A percentile compares a stretch with the other conserved stretches of the same genome.
Evolutionary conservation across 2,113 vertebrate genomes (phyloP).

Genomic region (Poeciliopsis prolifica): DNA sequence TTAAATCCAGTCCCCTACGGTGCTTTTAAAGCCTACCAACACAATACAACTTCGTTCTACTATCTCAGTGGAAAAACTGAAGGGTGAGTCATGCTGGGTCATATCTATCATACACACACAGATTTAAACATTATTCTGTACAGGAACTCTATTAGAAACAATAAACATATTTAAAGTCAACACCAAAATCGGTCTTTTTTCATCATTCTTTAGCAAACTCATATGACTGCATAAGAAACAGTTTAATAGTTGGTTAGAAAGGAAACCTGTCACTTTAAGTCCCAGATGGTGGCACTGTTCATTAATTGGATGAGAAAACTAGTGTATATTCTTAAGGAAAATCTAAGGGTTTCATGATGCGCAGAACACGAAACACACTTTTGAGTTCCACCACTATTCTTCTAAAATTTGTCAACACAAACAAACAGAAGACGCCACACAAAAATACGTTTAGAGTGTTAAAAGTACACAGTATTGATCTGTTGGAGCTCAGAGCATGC

Average conservation of each 20-base stretch:
- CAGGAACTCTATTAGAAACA: constrained; percentile 72
- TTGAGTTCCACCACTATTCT: constrained; percentile 82
- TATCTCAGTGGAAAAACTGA: constrained; percentile 66
- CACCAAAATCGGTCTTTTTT: constrained; percentile 64
- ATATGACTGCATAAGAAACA: constrained; percentile 56
- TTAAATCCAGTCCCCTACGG: constrained; percentile 72
- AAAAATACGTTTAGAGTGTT: constrained; percentile 73
- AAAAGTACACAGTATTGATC: constrained; percentile 83
- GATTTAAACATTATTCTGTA: constrained; percentile 88
- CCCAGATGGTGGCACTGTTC: constrained; percentile 31
- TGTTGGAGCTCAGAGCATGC: constrained; percentile 69
- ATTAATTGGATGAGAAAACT: constrained; percentile 54
- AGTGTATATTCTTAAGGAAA: constrained; percentile 78
- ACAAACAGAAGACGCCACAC: constrained; percentile 44
- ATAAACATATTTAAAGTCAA: constrained; percentile 53
- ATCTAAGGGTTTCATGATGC: constrained; percentile 88
- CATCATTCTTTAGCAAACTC: constrained; percentile 52
- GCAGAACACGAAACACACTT: constrained; percentile 88
- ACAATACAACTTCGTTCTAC: constrained; percentile 73
- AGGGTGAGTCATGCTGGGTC: constrained; percentile 78
- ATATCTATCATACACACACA: constrained; percentile 74
- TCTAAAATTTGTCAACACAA: constrained; percentile 79
- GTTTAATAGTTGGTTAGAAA: constrained; percentile 48
- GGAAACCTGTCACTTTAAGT: constrained; percentile 47
- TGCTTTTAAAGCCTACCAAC: constrained; percentile 72